Evolutionary conservation across 2,888 invertebrate species (phyloP), one percentile per base, ranked within the genome.

Genomic region (Alsophila aescularia): DNA sequence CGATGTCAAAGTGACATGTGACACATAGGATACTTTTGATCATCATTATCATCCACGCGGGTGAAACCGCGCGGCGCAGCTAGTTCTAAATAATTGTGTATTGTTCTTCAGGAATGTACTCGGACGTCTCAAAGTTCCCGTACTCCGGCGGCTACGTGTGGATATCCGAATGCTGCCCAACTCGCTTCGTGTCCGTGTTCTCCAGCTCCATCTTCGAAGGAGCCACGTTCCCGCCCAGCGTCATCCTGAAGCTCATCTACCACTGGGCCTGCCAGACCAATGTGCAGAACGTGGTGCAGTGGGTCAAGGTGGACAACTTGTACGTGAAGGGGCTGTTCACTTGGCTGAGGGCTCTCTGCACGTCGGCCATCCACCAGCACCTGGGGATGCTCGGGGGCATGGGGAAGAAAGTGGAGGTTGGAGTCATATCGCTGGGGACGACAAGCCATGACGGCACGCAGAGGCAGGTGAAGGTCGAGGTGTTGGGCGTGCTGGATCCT

Each of bases 211-310:
- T 98, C 47, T 98, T 97, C 74, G 97, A 97, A 83, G 96, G 96
- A 0, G 95, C 96, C 1, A 95, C 96, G 0, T 96, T 97, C 83
- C 95, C 96, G 0, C 97, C 98, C 0, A 95, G 95, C 29, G 95
- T 96, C 0, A 89, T 97, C 7, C 85, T 98, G 0, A 97, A 97
- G 72, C 90, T 98, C 0, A 93, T 98, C 45, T 98, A 98, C 83
- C 97, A 97, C 79, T 98, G 98, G 98, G 94, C 96, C 0, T 97
- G 97, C 66, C 97, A 98, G 79, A 97, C 98, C 0, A 96, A 96
- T 63, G 96, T 97, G 0, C 95, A 96, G 67, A 98, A 97, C 73
- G 96, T 97, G 0, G 94, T 96, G 0, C 96, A 96, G 60, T 98
- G 97, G 98, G 97, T 97, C 0, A 94, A 94, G 77, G 96, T 91